Evolutionary conservation across 2,797 vertebrate genomes (phyloP), one percentile per base, ranked within the genome.

Genomic region (Vespertilio murinus): DNA sequence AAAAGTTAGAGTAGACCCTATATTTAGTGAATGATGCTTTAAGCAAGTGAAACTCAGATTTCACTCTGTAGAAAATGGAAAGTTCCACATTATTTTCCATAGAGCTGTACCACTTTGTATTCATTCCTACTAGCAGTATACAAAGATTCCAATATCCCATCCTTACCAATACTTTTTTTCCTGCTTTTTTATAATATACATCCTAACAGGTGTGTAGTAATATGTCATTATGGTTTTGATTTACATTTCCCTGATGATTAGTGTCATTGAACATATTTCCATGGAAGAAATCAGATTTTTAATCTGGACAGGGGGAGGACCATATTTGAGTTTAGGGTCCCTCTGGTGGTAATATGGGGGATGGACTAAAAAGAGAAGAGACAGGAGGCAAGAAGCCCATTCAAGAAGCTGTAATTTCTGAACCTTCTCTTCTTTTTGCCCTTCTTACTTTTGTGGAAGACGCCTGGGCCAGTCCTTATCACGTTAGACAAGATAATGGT

Each of bases 311-410:
- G n/a, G 30, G 82, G 35, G 20, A 91, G 67, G 85, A 80, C 28
- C 42, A 65, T 89, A 64, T 81, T 12, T 93, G 86, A 94, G 91
- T 87, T 91, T 83, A 89, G 88, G 86, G 75, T 91, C 87, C 91
- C 83, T 89, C 91, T 90, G 89, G 70, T 91, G 95, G 88, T 38
- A 87, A 82, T 14, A 40, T 47, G 78, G 83, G 38, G 64, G 82
- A 83, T 78, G 75, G 78, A 86, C 64, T 81, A 78, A 65, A 83
- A 52, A 64, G 82, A 45, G 81, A 88, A 45, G 65, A 52, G 69
- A 52, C 45, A 30, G 70, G 13, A 88, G n/a, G 54, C 45, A 30
- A 6, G 11, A 91, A 73, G 65, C 64, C 23, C 69, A 64, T 59
- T 33, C 23, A 35, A 17, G 52, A 79, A 38, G 35, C 22, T 79